These are phyloP conservation scores for Yponomeuta malinellus DNA, from an alignment of 2,888 invertebrate species.

Conservation along the genomic window DNA sequence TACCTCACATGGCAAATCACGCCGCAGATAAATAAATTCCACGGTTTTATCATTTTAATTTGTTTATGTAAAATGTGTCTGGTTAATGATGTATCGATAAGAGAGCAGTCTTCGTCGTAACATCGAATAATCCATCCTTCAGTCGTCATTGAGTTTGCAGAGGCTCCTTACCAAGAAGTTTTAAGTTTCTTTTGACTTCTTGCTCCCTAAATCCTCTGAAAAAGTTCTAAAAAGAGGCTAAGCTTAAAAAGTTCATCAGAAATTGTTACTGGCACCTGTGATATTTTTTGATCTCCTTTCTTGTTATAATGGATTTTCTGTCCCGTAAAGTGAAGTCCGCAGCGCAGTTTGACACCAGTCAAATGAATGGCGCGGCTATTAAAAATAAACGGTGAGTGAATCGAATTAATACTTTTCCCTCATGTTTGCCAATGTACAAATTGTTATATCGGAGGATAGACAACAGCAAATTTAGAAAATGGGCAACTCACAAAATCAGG, in stretches of 20 bases:
- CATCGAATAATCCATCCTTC: conserved; percentile 34
- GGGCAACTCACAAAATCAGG: too few relatives aligned
- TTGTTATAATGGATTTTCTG: conserved; percentile 55
- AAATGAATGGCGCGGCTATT: conserved; percentile 50
- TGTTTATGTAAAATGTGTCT: not conserved
- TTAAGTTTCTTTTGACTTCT: not conserved
- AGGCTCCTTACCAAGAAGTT: conserved; percentile 30
- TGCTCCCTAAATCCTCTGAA: not conserved
- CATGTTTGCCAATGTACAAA: too few relatives aligned
- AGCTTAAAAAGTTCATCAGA: not conserved
- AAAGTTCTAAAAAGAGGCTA: too few relatives aligned
- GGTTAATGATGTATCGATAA: conserved; percentile 10
- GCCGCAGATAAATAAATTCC: not conserved
- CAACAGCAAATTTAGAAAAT: too few relatives aligned
- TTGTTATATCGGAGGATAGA: too few relatives aligned
- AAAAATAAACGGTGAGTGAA: conserved; percentile 46
- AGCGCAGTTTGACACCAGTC: conserved; percentile 50
- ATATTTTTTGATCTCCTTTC: conserved; percentile 39
- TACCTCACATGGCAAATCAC: not conserved
- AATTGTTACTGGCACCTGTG: conserved; percentile 31
- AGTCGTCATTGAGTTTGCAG: conserved; percentile 55
- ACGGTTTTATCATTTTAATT: not conserved
- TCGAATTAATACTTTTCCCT: conserved; percentile 21
- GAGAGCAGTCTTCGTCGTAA: conserved; percentile 10
- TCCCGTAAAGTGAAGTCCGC: conserved; percentile 55